Conservation (phyloP, 2,888 invertebrate species). For the Cancer borealis region DNA sequence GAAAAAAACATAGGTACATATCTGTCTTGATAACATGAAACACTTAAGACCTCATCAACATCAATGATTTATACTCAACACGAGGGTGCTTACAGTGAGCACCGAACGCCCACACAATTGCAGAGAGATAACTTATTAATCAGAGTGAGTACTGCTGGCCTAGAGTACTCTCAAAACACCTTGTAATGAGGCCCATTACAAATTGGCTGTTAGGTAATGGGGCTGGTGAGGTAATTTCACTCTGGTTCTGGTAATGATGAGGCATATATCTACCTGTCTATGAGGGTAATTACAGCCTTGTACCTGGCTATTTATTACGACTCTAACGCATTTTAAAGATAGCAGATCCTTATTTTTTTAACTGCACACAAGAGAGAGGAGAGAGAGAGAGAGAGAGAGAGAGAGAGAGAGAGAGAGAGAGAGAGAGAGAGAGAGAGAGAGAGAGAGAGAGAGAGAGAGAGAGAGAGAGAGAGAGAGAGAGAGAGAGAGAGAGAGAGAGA, state of each 20-base stretch:
- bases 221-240: background rate
- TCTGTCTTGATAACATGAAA: too few relatives aligned
- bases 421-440: background rate
- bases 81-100: too few relatives aligned
- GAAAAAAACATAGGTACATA: too few relatives aligned
- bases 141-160: background rate
- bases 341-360: background rate
- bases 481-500: too few relatives aligned
- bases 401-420: too few relatives aligned
- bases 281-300: background rate
- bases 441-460: slow-evolving; percentile 1
- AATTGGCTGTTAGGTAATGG: background rate
- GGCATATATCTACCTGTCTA: slow-evolving; percentile 31
- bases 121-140: background rate
- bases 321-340: background rate
- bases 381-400: too few relatives aligned
- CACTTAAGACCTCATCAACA: too few relatives aligned
- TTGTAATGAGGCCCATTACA: background rate
- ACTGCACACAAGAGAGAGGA: too few relatives aligned
- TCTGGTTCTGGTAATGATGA: background rate
- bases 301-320: background rate
- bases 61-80: too few relatives aligned
- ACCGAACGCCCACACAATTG: background rate
- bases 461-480: background rate
- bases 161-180: background rate